Base-by-base conservation (phyloP, 1,140 invertebrate species). In the Tyrophagus putrescentiae region DNA sequence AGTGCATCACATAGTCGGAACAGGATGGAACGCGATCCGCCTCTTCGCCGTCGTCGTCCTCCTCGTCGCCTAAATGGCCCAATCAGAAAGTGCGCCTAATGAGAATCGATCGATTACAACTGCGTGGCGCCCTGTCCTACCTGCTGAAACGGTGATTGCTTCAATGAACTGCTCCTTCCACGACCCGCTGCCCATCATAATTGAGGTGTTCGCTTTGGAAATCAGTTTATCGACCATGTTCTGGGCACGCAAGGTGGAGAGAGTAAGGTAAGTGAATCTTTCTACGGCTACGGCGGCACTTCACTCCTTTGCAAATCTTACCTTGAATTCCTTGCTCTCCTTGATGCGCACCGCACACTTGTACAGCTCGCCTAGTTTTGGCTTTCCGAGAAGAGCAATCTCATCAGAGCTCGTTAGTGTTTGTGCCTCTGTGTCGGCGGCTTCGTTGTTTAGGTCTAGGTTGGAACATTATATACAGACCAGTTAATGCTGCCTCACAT, bases 141-240 rank as follows among this genome's bases (percentile, higher is more conserved):
- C 92, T 70, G 89, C 80, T 68, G 83, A 91, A 23, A 98, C 91
- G 3, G 89, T 93, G 59, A 98, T 75, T 9, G 93, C 95, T 73
- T 96, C 93, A 65, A 87, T 77, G 71, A 98, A 98, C 74, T 98
- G 94, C 72, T 98, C 94, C 73, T 85, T 90, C 95, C 95, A 98
- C 0, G 91, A 93, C 16, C 87, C 92, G 18, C 93, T 94, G 31
- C 93, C 92, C 48, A 97, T 84, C 45, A 94, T 80, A 62, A 94
- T 78, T 6, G 90, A 92, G 25, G 87, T 85, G 72, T 96, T 96
- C 27, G 91, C 90, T 69, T 92, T 84, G 76, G 95, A 89, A 60
- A 98, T 84, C 69, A 98, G 79, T 73, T 95, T 95, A 74, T 98
- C 94, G 45, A 98, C 92, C 45, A 92, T 94, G 72, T 87, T 93